Base-by-base conservation (phyloP, 2,888 invertebrate species). In the Thymelicus acteon region DNA sequence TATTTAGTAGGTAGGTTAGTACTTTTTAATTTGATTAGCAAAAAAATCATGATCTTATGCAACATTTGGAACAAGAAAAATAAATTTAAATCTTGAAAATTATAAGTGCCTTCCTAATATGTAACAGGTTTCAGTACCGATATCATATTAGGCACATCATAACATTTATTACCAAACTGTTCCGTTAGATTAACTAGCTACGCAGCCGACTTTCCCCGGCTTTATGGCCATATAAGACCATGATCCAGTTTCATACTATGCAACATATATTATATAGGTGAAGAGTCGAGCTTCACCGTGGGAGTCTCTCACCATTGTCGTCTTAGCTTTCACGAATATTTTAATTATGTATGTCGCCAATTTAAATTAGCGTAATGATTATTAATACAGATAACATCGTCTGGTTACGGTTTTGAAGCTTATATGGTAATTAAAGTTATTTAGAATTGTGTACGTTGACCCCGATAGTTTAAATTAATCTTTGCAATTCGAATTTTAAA, bases 321-420 rank as follows among this genome's bases (percentile, higher is more conserved):
- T 65, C 70, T 57, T 54, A 75, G 88, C 92, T 92, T 92, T 92
- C 92, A 91, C 91, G 89, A 89, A 89, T 89, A 85, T 86, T 85
- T 90, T 90, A 90, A 90, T 88, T 87, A 86, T 85, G 79, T 84
- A 78, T 89, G 90, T 88, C 89, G 87, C 86, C 85, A 91, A 90
- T 90, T 90, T 89, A 87, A 89, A 86, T 87, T 87, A 83, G 83
- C 82, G 86, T 89, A 87, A 87, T 79, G 73, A 73, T 86, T 88
- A 85, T 85, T 86, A 85, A 86, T 86, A 79, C 68, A 69, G 77
- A 77, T 71, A 73, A 71, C 47, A 74, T 62, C 68, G 72, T 67
- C 68, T 60, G 62, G 52, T 71, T 70, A 65, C 70, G 60, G 64
- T 65, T 71, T 65, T 61, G 60, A 60, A 39, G n/a, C 44, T 60